Evolutionary conservation across 1,140 invertebrate species (phyloP).

Genomic region (Protaetia brevitarsis): DNA sequence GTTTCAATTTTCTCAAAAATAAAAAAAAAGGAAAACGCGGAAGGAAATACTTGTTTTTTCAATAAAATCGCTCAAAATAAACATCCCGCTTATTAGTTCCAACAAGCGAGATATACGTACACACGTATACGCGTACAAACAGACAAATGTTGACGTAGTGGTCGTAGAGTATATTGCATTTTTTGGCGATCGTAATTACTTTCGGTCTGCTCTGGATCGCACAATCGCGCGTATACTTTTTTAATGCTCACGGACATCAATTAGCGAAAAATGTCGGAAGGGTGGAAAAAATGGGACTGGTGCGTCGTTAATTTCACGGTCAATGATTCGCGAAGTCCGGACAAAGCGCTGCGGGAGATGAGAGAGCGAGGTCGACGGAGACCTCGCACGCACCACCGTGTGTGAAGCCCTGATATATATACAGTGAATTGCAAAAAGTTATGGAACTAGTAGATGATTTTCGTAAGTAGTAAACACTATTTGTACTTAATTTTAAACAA

Average conservation of each 20-base stretch:
- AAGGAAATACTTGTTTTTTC: neutral
- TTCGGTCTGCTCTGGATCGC: neutral
- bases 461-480: too few species aligned
- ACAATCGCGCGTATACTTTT: neutral
- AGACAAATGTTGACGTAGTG: neutral
- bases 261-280: neutral
- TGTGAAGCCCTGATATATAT: too few species aligned
- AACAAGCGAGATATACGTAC: neutral
- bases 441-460: too few species aligned
- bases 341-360: neutral
- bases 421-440: too few species aligned
- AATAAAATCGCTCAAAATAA: neutral
- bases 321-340: neutral
- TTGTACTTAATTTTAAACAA: too few species aligned
- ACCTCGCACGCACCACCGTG: neutral
- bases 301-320: slow-evolving; percentile 7
- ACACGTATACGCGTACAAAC: neutral
- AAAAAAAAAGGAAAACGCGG: neutral
- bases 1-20: neutral
- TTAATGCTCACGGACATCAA: neutral
- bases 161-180: neutral
- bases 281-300: neutral
- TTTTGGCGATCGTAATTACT: neutral
- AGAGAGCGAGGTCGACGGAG: neutral
- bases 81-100: neutral